Base-by-base conservation (phyloP, 2,797 vertebrate genomes). In the Miichthys miiuy region DNA sequence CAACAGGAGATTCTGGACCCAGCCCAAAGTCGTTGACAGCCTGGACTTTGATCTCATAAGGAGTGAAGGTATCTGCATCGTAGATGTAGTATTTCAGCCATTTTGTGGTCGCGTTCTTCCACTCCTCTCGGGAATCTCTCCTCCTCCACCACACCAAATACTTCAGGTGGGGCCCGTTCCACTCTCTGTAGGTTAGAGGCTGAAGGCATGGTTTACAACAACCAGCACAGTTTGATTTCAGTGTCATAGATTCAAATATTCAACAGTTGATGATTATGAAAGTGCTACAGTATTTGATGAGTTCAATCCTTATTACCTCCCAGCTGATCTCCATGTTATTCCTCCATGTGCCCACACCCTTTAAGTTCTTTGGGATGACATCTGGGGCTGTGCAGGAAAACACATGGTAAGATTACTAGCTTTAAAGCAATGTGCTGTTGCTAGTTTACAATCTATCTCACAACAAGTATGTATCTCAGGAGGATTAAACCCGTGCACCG, bases 321-420 rank as follows among this genome's bases (percentile, higher is more conserved):
- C 98, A 99, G 7, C 97, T 98, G 92, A 99, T 99, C 91, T 98
- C 97, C 97, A 99, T 99, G 93, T 99, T 99, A 89, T 98, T 98
- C 88, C 97, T 97, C 87, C 97, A 96, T 52, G 97, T 97, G 10
- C 98, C 98, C 13, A 96, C 94, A 57, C 98, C 98, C 87, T 96
- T 96, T 46, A 99, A 81, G 16, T 98, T 97, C 0, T 93, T 92
- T 1, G 98, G 98, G 56, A 99, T 97, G 62, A 96, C 91, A 92
- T 99, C 98, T 17, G 98, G 98, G 57, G 97, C 98, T 99, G 92
- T 85, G 91, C 34, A 77, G 89, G 42, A 85, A 83, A 77, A 79
- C 16, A 38, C 75, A 52, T 2, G 5, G 1, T 64, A 44, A 52
- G 11, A 65, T 60, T 42, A 80, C 27, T 42, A 6, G 23, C n/a